Conservation (phyloP, 2,797 vertebrate genomes). For the Eulemur albifrons region DNA sequence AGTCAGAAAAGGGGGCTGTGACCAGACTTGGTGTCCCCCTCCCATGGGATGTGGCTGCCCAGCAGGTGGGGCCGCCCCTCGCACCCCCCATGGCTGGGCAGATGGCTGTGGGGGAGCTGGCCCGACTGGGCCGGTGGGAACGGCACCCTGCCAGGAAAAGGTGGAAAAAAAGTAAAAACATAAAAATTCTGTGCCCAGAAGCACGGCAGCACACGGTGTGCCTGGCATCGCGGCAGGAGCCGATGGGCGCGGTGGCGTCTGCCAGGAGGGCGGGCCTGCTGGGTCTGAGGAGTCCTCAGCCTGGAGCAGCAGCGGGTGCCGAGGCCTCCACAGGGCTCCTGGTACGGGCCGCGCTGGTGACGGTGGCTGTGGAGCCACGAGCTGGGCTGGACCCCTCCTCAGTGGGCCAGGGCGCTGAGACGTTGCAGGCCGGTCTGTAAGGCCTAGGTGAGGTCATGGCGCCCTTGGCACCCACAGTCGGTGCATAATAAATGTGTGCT, state of each 20-base stretch:
- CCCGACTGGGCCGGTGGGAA: not conserved
- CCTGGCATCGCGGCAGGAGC: not conserved
- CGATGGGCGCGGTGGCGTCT: not conserved
- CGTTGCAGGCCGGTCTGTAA: not conserved
- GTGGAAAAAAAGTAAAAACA: not conserved
- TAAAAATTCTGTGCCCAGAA: not conserved
- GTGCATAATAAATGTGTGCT: fast-evolving
- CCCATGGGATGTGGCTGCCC: not conserved
- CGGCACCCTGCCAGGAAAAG: not conserved
- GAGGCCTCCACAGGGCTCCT: too few relatives aligned
- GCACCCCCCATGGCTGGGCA: not conserved
- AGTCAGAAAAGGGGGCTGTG: not conserved
- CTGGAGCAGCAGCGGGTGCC: not conserved
- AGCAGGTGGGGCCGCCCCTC: not conserved
- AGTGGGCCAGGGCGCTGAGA: not conserved
- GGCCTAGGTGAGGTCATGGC: not conserved
- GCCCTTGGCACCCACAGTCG: not conserved
- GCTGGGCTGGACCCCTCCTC: not conserved
- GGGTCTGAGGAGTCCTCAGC: not conserved
- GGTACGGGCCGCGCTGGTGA: not conserved
- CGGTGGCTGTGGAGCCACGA: not conserved
- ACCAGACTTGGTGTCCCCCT: too few relatives aligned
- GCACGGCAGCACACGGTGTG: not conserved
- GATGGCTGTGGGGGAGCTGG: not conserved
- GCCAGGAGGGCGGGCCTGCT: not conserved